Base-by-base conservation (phyloP, 2,888 invertebrate species). In the Tinea semifulvella region DNA sequence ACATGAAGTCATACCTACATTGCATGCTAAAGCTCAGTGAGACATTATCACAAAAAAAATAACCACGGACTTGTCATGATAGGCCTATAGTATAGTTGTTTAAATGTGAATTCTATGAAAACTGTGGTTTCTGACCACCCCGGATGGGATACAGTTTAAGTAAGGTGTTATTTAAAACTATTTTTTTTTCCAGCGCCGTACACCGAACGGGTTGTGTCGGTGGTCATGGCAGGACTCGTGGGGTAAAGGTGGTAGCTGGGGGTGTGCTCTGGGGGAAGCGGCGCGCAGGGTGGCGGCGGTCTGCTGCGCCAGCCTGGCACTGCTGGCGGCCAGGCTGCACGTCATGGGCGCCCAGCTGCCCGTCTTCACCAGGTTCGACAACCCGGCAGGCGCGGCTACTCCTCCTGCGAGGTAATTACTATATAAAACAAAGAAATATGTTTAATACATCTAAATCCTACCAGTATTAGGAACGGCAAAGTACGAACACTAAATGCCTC, bases 271-370 rank as follows among this genome's bases (percentile, higher is more conserved):
- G 42, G 84, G 86, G 48, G 89, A 89, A 60, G 89, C 89, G 36
- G 87, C 89, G 43, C 88, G 92, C 49, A 84, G 97, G 43, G 82
- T 95, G 45, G 83, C 85, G 26, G 90, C 92, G n/a, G 85, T 98
- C 17, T 88, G 89, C 49, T 84, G 88, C 52, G 89, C 92, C 40
- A 93, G 95, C 0, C 71, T 92, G 38, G 87, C 90, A 39, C 84
- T 98, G 36, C 81, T 98, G 43, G 84, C 94, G 35, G 89, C 90
- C 2, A 84, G 98, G 50, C 85, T 98, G 47, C 92, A 94, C 65
- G 91, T 98, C 47, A 98, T 98, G 97, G 97, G 97, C 11, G 94
- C 96, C 0, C 95, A 96, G 75, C 81, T 98, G 57, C 98, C 97
- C 5, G 93, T 96, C 49, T 98, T 98, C 70, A 98, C 97, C 45